phyloP scores from a whole-genome alignment of 2,888 invertebrate genomes.

The Panzeria rudis region DNA sequence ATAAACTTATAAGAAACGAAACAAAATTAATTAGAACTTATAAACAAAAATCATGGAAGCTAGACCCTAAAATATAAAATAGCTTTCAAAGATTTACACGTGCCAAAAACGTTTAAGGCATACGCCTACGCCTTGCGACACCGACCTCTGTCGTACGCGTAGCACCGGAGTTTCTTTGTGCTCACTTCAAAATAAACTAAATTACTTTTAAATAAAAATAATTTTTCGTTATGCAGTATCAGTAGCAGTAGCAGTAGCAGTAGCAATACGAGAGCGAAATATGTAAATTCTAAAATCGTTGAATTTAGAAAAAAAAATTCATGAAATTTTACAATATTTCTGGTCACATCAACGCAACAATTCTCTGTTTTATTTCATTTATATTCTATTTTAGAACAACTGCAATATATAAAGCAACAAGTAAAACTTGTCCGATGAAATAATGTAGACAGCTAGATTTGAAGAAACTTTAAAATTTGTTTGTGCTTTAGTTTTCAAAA shows the following conservation, averaged over 20 bases:
- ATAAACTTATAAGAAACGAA: constrained; percentile 31
- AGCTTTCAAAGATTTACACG: constrained; percentile 15
- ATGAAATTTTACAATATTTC: constrained; percentile 35
- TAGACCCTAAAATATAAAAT: constrained; percentile 31
- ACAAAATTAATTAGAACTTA: not conserved
- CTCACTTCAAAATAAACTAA: constrained; percentile 56
- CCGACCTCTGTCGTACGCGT: constrained; percentile 46
- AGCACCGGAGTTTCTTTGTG: constrained; percentile 45
- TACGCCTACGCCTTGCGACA: constrained; percentile 34
- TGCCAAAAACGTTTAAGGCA: constrained; percentile 33
- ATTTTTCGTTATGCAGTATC: constrained; percentile 17
- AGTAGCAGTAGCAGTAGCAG: constrained; percentile 21
- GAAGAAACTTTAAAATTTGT: constrained; percentile 23
- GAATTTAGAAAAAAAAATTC: constrained; percentile 15
- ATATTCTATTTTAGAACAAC: not conserved
- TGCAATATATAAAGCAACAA: not conserved
- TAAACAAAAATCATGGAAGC: constrained; percentile 19
- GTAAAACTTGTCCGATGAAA: constrained; percentile 4
- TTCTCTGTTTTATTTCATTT: not conserved
- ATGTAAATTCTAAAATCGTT: not conserved
- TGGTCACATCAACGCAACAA: constrained; percentile 7
- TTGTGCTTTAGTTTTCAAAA: not conserved
- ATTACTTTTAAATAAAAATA: constrained; percentile 7
- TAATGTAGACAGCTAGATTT: not conserved
- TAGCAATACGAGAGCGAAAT: not conserved